Evolutionary conservation across 1,140 invertebrate genomes (phyloP).

Genomic region (Drosophila neocordata): DNA sequence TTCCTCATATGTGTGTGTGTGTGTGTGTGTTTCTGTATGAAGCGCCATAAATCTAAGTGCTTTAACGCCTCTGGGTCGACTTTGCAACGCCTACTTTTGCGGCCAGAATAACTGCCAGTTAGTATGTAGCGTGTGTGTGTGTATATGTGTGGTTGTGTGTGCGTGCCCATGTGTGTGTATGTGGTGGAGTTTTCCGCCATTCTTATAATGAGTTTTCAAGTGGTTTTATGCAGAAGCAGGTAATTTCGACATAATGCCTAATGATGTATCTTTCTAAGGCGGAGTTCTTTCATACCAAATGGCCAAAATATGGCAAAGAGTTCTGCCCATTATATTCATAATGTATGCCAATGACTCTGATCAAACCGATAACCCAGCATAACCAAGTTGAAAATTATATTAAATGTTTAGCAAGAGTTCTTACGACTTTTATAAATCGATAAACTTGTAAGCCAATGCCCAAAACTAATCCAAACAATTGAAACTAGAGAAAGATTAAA

Average conservation of each 20-base stretch:
- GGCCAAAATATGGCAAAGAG: slow-evolving; percentile 11
- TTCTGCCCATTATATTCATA: slow-evolving; percentile 21
- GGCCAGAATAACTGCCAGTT: slow-evolving; percentile 71
- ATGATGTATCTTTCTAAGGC: slow-evolving; percentile 65
- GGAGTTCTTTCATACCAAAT: slow-evolving; percentile 37
- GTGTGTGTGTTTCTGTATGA: slow-evolving; percentile 23
- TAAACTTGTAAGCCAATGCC: too few relatives aligned
- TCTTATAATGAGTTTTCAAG: slow-evolving; percentile 79
- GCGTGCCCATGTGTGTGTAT: slow-evolving; percentile 35
- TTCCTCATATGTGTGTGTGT: slow-evolving; percentile 28
- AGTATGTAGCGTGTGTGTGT: slow-evolving; percentile 28
- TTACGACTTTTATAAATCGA: neutral
- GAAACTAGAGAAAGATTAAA: too few relatives aligned
- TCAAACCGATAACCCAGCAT: neutral
- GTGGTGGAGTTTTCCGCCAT: slow-evolving; percentile 41
- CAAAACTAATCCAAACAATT: too few relatives aligned
- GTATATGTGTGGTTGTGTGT: slow-evolving; percentile 35
- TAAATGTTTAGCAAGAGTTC: neutral
- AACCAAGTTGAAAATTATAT: neutral
- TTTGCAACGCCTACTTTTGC: slow-evolving; percentile 74
- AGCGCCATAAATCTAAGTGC: slow-evolving; percentile 77
- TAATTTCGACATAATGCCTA: slow-evolving; percentile 78
- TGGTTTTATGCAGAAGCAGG: slow-evolving; percentile 76
- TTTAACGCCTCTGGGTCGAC: slow-evolving; percentile 72
- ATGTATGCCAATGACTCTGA: neutral